phyloP scores from a whole-genome alignment of 2,888 invertebrate species.

The Azorinus chamasolen region DNA sequence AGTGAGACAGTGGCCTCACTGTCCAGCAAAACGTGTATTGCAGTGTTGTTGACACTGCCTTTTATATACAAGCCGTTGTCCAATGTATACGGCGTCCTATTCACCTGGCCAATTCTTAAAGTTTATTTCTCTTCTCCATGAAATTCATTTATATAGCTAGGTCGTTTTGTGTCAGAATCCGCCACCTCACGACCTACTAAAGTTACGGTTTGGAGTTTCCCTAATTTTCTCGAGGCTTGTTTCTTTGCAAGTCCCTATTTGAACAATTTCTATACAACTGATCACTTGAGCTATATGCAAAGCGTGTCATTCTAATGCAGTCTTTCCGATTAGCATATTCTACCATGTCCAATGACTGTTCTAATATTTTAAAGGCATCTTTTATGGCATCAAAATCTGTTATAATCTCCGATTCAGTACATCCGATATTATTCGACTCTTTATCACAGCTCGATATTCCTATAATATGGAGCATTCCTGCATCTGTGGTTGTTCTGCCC shows the following conservation, averaged over 20 bases:
- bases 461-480: background rate
- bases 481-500: background rate
- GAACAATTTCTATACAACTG: background rate
- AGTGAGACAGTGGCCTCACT: constrained; percentile 40
- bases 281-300: constrained; percentile 3
- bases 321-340: background rate
- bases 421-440: too few species aligned
- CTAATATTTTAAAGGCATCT: background rate
- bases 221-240: background rate
- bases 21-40: constrained; percentile 16
- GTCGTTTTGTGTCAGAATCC: too few species aligned
- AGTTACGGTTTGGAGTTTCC: constrained; percentile 14
- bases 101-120: constrained; percentile 13
- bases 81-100: background rate
- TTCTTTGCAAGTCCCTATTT: constrained; percentile 1
- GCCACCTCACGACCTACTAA: constrained; percentile 35
- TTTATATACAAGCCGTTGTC: constrained; percentile 33
- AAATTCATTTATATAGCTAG: background rate
- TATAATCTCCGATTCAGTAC: background rate
- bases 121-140: too few species aligned
- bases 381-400: background rate
- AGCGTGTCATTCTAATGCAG: background rate
- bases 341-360: background rate
- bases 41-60: background rate
- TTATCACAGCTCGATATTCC: background rate